Percentiles rank a stretch among this genome's conserved stretches.
phyloP scores from a whole-genome alignment of 2,113 vertebrate species.

The Hippocampus barbouri region DNA sequence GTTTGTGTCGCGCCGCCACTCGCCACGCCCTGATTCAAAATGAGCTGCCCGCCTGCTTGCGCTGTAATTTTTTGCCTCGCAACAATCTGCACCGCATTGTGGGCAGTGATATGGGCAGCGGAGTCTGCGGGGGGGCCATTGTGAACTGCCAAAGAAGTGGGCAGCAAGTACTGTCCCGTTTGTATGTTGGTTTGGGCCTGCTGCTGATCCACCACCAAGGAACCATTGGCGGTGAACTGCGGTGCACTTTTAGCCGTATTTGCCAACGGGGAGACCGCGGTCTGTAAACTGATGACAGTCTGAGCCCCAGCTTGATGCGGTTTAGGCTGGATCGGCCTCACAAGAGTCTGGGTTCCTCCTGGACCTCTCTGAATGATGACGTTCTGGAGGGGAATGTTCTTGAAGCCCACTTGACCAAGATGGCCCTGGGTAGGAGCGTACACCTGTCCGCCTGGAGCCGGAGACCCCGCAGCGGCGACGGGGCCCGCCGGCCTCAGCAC shows the following conservation, averaged over 20 bases:
- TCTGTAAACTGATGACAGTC: constrained; percentile 81
- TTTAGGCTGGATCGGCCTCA: constrained; percentile 93
- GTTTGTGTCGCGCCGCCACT: constrained; percentile 43
- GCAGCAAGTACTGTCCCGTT: constrained; percentile 87
- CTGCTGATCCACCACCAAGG: constrained; percentile 74
- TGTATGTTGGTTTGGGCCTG: constrained; percentile 76
- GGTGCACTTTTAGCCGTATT: constrained; percentile 69
- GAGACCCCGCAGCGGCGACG: constrained; percentile 43
- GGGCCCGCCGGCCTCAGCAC: constrained; percentile 82
- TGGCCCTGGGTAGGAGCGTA: constrained; percentile 82
- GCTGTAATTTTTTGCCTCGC: constrained; percentile 83
- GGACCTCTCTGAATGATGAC: constrained; percentile 96
- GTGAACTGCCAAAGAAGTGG: constrained; percentile 82
- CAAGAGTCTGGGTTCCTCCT: constrained; percentile 74
- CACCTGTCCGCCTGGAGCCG: constrained; percentile 65
- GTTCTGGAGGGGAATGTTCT: constrained; percentile 94
- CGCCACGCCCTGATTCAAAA: constrained; percentile 81
- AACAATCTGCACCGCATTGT: constrained; percentile 86
- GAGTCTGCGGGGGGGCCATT: constrained; percentile 77
- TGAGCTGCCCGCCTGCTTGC: constrained; percentile 79
- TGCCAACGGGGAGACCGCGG: constrained; percentile 64
- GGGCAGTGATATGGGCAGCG: constrained; percentile 82
- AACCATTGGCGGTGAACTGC: constrained; percentile 64
- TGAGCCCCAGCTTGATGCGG: constrained; percentile 86
- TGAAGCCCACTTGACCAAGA: constrained; percentile 83